Evolutionary conservation across 2,888 invertebrate genomes (phyloP).

Genomic region (Neelides folsomi): DNA sequence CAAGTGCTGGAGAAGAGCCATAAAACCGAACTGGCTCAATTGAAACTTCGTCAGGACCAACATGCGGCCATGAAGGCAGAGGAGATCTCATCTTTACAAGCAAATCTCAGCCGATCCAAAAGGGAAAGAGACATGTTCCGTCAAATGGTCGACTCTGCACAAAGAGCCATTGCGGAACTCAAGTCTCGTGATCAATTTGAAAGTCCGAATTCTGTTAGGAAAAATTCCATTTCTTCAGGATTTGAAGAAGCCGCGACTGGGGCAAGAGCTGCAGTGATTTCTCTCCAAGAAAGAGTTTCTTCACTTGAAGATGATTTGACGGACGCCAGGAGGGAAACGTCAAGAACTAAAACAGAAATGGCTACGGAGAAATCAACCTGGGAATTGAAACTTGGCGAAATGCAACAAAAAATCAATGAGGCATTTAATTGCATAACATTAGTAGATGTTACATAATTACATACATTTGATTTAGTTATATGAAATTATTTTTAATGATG

Average conservation of each 20-base stretch:
- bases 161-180: conserved; percentile 65
- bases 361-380: conserved; percentile 73
- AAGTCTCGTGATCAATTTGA: conserved; percentile 39
- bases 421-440: conserved; percentile 37
- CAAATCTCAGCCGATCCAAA: conserved; percentile 64
- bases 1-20: conserved; percentile 56
- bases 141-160: conserved; percentile 76
- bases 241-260: conserved; percentile 49
- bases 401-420: conserved; percentile 76
- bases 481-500: background rate
- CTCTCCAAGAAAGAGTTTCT: conserved; percentile 67
- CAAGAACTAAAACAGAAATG: conserved; percentile 74
- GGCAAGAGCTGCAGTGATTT: conserved; percentile 38
- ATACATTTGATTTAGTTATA: background rate
- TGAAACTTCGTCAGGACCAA: conserved; percentile 70
- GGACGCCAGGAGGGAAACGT: conserved; percentile 65
- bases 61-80: conserved; percentile 66
- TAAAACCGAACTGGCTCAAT: conserved; percentile 63
- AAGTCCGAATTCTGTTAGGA: conserved; percentile 34
- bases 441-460: background rate
- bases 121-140: conserved; percentile 77
- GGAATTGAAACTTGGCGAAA: conserved; percentile 72
- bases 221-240: conserved; percentile 54
- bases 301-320: conserved; percentile 78
- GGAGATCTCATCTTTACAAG: conserved; percentile 68